Evolutionary conservation across 2,888 invertebrate genomes (phyloP), one percentile per base, ranked within the genome.

Genomic region (Barypeithes pellucidus): DNA sequence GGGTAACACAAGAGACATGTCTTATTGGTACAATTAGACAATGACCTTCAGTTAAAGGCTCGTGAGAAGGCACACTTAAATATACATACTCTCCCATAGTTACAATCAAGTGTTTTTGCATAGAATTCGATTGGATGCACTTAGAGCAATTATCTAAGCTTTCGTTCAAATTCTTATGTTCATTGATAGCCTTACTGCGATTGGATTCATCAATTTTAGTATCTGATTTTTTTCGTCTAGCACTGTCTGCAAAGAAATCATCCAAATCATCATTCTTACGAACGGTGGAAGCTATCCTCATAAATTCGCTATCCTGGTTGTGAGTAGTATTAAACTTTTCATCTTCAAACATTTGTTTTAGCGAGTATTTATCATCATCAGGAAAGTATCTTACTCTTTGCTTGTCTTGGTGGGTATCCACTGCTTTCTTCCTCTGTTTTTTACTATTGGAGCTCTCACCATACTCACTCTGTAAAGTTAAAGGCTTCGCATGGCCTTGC

Each of bases 311-410:
- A 82, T 97, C 93, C 81, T 95, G 91, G 81, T 96, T 94, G 76
- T 93, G 91, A 7, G 92, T 92, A 11, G 92, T 92, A 33, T 91
- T 92, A 84, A 93, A 92, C 89, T 92, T 97, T 89, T 92, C 95
- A 80, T 90, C 88, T 86, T 94, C 90, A 84, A 94, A 95, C 93
- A 98, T 93, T 85, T 95, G 90, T 83, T 94, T 90, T 41, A 98
- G 89, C 66, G 94, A 92, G 85, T 94, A 93, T 83, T 93, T 93
- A 84, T 96, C 96, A 88, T 97, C 97, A 87, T 97, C 95, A 3
- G 93, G 91, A 87, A 95, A 97, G 87, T 96, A 96, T 70, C 94
- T 90, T 3, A 91, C 89, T 77, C 96, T 89, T 82, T 95, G 89
- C 8, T 93, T 92, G 75, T 90, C 89, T 60, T 83, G 84, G 81